A percentile compares a stretch with the other conserved stretches of the same genome.
Conservation (phyloP, 2,113 vertebrate species). For the Lepisosteus oculatus region DNA sequence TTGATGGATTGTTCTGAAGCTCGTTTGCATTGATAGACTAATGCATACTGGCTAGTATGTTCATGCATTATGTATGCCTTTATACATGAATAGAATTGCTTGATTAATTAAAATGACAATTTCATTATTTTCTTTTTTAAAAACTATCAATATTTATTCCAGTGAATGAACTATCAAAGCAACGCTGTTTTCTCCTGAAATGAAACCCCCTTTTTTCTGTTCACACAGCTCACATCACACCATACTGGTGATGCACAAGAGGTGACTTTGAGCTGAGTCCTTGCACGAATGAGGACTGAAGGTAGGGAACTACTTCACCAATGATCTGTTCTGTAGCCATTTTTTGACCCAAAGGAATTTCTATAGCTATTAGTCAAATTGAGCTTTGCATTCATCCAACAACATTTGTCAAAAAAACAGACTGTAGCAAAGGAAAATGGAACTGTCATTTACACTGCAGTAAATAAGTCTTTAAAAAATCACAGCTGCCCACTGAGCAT, state of each 20-base stretch:
- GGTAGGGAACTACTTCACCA: neutral
- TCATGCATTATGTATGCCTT: slow-evolving; percentile 48
- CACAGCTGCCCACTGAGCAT: no score
- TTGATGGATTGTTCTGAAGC: slow-evolving; percentile 49
- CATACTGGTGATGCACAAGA: slow-evolving; percentile 46
- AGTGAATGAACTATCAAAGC: no score
- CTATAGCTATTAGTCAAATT: neutral
- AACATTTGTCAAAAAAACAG: neutral
- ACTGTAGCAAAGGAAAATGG: no score
- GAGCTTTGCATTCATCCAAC: neutral
- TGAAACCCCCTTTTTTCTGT: no score
- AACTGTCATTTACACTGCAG: no score
- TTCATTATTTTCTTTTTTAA: no score
- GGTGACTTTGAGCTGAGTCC: slow-evolving; percentile 60
- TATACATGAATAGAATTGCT: neutral
- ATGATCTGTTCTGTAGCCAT: neutral
- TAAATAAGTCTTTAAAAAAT: no score
- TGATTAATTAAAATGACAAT: no score
- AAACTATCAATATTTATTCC: no score
- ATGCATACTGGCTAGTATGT: slow-evolving; percentile 28
- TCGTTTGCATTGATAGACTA: slow-evolving; percentile 52
- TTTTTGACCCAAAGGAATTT: neutral
- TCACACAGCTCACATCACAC: slow-evolving; percentile 26
- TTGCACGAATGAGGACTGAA: neutral
- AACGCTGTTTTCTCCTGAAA: no score